Evolutionary conservation across 1,140 invertebrate species (phyloP), one percentile per base, ranked within the genome.

Genomic region (Heliconius melpomene): DNA sequence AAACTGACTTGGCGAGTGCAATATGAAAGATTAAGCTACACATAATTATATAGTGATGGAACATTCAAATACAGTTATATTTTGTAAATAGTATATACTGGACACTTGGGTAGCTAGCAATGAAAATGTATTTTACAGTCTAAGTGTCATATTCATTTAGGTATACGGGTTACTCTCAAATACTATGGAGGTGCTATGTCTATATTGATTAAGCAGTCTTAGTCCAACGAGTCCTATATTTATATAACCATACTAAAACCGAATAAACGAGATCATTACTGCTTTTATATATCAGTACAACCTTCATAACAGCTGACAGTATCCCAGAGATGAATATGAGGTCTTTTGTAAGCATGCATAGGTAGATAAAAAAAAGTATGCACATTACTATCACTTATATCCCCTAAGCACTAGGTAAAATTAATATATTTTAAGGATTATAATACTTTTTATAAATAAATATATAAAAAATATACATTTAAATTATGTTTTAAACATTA

Each of bases 401-500:
- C n/a, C 29, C 72, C 79, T 80, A 80, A 80, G 70, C 50, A 72
- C 79, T 80, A 80, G 32, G 74, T 83, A 86, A 81, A 66, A 81
- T 86, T 81, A 87, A 72, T 78, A 82, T 88, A 82, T 85, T 84
- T 84, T 89, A 86, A 81, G 75, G 75, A 84, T 88, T 89, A 85
- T 91, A 90, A 91, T 93, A 90, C 86, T 91, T 90, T 86, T 88
- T 87, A 89, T 89, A 91, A 91, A 91, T 91, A 90, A 93, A 90
- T 81, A 90, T 93, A 91, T 91, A 92, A 91, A 52, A 93, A 93
- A 93, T 92, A 92, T 91, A 93, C 90, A 89, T 93, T 90, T 85
- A 89, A 88, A 91, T 88, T 90, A 91, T 87, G 86, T 87, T 87
- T 88, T 91, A 86, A 90, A 90, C 84, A 91, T 91, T 91, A 91